Conservation (phyloP, 2,113 vertebrate species). For the Upupa epops region DNA sequence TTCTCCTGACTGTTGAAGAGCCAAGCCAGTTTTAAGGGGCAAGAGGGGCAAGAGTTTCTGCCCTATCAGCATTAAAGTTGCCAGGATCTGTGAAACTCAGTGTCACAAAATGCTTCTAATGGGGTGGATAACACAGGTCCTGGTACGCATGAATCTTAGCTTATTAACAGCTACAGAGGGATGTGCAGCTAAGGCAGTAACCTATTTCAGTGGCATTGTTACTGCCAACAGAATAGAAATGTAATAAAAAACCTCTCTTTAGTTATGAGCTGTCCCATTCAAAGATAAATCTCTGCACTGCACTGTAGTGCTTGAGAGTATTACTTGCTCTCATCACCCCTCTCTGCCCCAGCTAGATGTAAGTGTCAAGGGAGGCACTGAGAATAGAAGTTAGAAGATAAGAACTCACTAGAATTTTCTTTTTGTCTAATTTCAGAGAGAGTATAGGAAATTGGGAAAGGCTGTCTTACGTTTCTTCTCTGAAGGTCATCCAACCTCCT, state of each 20-base stretch:
- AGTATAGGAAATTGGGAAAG: background rate
- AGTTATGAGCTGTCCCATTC: background rate
- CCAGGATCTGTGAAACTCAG: background rate
- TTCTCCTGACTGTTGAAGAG: background rate
- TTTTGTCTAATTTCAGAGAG: background rate
- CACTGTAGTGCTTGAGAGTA: background rate
- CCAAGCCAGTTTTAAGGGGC: background rate
- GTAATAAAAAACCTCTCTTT: background rate
- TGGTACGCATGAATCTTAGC: background rate
- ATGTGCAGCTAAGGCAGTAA: background rate
- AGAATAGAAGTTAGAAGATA: background rate
- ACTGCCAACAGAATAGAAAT: background rate
- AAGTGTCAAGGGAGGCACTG: background rate
- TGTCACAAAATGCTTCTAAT: background rate
- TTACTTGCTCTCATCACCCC: background rate
- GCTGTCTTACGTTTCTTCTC: background rate
- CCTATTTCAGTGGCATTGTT: background rate
- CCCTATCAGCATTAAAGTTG: background rate
- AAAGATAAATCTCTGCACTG: background rate
- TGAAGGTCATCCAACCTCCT: background rate
- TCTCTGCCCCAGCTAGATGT: background rate
- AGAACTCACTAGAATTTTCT: background rate
- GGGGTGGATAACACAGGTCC: background rate
- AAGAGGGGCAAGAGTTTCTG: background rate
- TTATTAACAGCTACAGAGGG: background rate